Percentiles rank a stretch among this genome's conserved stretches.
Conservation (phyloP, 2,888 invertebrate species). For the Parnassius apollo region DNA sequence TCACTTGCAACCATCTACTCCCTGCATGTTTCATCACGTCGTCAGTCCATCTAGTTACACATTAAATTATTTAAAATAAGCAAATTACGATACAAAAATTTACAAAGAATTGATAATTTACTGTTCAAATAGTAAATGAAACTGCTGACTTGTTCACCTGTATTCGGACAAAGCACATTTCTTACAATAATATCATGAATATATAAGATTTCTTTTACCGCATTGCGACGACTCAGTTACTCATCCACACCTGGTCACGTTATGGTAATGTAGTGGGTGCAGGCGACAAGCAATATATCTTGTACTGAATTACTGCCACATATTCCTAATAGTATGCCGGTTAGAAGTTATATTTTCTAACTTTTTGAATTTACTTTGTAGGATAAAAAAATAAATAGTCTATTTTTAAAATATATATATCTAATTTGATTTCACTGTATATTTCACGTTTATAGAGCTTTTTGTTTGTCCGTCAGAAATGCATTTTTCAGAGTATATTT, state of each 20-base stretch:
- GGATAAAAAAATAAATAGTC: no score
- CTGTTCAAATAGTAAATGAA: slow-evolving; percentile 8
- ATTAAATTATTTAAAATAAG: no score
- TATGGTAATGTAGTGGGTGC: slow-evolving; percentile 57
- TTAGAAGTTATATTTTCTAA: slow-evolving; percentile 1
- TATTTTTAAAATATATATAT: no score
- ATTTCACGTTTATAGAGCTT: no score
- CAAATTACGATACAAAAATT: no score
- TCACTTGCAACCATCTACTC: no score
- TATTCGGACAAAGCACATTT: slow-evolving; percentile 20
- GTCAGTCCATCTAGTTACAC: no score
- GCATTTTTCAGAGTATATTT: no score
- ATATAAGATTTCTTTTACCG: slow-evolving; percentile 67
- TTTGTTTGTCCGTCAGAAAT: no score
- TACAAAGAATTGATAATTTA: slow-evolving; percentile 1
- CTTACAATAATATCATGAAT: slow-evolving; percentile 69
- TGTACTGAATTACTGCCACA: slow-evolving; percentile 25
- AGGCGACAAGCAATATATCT: slow-evolving; percentile 44
- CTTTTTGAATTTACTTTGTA: neutral
- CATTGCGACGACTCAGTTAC: slow-evolving; percentile 77
- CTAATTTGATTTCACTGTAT: no score
- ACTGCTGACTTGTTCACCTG: slow-evolving; percentile 10
- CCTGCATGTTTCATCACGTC: no score
- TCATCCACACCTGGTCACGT: slow-evolving; percentile 71
- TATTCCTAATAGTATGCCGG: slow-evolving; percentile 2